These are phyloP conservation scores for Ormyrus rosae DNA, from an alignment of 2,888 invertebrate genomes.

Conservation along the genomic window DNA sequence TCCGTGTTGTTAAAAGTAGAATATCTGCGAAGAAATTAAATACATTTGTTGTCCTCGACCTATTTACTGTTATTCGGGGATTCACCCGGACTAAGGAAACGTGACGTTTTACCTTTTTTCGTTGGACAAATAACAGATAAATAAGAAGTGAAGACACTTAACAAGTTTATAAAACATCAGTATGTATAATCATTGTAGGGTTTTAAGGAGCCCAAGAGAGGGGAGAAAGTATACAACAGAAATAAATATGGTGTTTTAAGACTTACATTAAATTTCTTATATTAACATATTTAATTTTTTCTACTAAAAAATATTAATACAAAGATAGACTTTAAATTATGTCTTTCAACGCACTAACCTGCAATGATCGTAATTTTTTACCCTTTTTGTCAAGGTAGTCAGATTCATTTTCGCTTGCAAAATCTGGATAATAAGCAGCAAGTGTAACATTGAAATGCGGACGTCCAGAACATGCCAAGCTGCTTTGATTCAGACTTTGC, in stretches of 20 bases:
- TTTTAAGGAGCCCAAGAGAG: too few relatives aligned
- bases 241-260: too few relatives aligned
- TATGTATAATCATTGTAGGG: too few relatives aligned
- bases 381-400: constrained; percentile 75
- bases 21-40: not conserved
- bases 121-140: too few relatives aligned
- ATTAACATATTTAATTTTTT: not conserved
- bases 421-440: constrained; percentile 77
- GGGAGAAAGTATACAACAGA: too few relatives aligned
- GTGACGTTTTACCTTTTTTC: too few relatives aligned
- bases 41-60: too few relatives aligned
- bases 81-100: too few relatives aligned
- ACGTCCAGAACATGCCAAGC: constrained; percentile 74
- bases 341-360: constrained; percentile 69
- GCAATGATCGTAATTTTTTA: constrained; percentile 75
- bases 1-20: not conserved
- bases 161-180: too few relatives aligned
- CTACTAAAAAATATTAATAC: not conserved
- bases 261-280: not conserved
- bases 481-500: not conserved
- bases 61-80: too few relatives aligned
- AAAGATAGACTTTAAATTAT: not conserved
- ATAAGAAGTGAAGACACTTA: too few relatives aligned
- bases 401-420: constrained; percentile 72
- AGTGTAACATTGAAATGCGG: constrained; percentile 75